These are phyloP conservation scores for Cremastinae sp. DNA, from an alignment of 2,888 invertebrate genomes.

Conservation along the genomic window DNA sequence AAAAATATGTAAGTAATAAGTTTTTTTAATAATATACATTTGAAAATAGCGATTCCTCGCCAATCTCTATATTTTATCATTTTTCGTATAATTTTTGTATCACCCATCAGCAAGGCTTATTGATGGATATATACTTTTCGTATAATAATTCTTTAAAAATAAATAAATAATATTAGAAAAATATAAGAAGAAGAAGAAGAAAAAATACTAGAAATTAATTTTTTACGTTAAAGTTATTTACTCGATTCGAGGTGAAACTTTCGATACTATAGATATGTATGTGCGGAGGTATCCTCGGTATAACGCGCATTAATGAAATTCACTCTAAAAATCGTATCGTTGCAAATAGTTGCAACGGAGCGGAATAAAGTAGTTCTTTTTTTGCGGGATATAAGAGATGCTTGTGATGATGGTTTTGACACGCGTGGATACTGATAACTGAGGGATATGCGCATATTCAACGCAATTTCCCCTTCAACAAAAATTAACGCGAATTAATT, in stretches of 20 bases:
- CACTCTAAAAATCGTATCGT: slow-evolving; percentile 13
- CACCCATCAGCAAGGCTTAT: no score
- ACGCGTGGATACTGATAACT: slow-evolving; percentile 7
- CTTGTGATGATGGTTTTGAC: neutral
- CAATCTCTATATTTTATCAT: no score
- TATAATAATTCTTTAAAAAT: no score
- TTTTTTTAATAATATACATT: no score
- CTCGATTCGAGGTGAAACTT: neutral
- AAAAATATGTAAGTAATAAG: no score
- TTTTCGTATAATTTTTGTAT: no score
- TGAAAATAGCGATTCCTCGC: no score
- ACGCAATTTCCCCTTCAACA: slow-evolving; percentile 1
- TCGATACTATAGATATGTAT: neutral
- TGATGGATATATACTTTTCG: no score
- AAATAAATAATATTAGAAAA: no score
- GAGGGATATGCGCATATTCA: slow-evolving; percentile 17
- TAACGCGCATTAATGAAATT: slow-evolving; percentile 32
- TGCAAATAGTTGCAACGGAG: slow-evolving; percentile 31
- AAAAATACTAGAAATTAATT: no score
- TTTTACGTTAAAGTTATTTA: neutral
- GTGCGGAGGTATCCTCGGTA: neutral
- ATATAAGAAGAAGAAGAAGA: no score
- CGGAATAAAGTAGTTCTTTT: slow-evolving; percentile 41
- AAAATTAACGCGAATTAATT: neutral
- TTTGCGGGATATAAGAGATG: slow-evolving; percentile 14